Base-by-base conservation (phyloP, 1,140 invertebrate genomes). In the Drosophila ercepeae region DNA sequence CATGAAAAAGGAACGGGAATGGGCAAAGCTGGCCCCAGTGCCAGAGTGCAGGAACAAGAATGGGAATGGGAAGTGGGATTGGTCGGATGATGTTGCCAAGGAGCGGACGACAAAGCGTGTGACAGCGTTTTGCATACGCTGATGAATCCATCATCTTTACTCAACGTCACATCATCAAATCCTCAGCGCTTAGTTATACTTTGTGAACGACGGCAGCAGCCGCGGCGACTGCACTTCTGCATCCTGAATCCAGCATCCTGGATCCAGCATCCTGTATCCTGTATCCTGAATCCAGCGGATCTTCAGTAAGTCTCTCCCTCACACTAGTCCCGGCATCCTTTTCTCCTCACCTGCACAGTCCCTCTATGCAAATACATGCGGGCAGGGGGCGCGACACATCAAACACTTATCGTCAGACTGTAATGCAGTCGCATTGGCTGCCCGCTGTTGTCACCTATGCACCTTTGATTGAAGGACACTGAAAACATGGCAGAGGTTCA, bases 81-180 rank as follows among this genome's bases (percentile, higher is more conserved):
- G 60, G 45, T 44, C 13, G 60, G 61, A 65, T 67, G 60, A 52
- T 65, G 63, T 65, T 67, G 60, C 45, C 36, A 52, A 65, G 29
- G 36, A 32, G 46, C 63, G 58, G 63, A 65, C 58, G 78, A 89
- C 83, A 89, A 86, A 88, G 83, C 78, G 83, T 89, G 79, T 89
- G 83, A 88, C 75, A 83, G 78, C 84, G 81, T 79, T 89, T 89
- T 89, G 82, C 84, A 89, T 89, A 89, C 75, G 76, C 86, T 84
- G 78, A 84, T 89, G 84, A 89, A 89, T 89, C 78, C 84, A 89
- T 89, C 84, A 89, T 89, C 82, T 78, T 86, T 88, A 88, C 78
- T 89, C 78, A 79, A 84, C 72, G 84, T 89, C 78, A 89, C 78
- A 89, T 89, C 84, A 89, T 79, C 78, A 79, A 84, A 79, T 79